Conservation (phyloP, 2,888 invertebrate genomes). For the Diaprepes abbreviatus region DNA sequence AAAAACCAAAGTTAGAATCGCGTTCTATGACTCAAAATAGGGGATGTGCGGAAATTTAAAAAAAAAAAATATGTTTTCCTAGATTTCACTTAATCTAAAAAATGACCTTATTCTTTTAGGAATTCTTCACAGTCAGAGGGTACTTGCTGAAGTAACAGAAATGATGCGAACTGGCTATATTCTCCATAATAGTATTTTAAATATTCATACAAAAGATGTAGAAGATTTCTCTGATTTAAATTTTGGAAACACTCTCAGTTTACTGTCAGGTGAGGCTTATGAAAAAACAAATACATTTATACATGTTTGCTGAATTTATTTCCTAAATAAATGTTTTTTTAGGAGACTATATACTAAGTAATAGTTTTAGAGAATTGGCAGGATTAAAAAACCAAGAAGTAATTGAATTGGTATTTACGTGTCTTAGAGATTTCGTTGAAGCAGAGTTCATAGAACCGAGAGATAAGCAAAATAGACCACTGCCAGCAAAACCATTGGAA, state of each 20-base stretch:
- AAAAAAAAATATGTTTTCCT: no score
- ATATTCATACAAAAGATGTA: conserved; percentile 74
- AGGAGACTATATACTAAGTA: no score
- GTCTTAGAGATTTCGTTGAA: conserved; percentile 88
- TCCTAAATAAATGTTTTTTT: no score
- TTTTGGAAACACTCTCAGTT: conserved; percentile 94
- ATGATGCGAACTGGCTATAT: conserved; percentile 95
- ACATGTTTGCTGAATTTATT: no score
- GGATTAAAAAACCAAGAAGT: conserved; percentile 82
- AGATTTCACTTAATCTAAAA: no score
- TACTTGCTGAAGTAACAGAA: conserved; percentile 93
- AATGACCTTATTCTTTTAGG: no score
- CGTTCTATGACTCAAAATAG: no score
- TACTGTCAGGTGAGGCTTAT: conserved; percentile 34
- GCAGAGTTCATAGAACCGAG: conserved; percentile 88
- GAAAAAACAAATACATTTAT: no score
- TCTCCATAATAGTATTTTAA: conserved; percentile 83
- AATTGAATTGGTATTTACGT: conserved; percentile 88
- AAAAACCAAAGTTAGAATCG: no score
- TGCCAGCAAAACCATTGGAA: conserved; percentile 82
- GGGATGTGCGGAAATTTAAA: no score
- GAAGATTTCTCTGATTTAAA: conserved; percentile 79
- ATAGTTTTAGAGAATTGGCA: conserved; percentile 88
- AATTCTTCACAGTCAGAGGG: conserved; percentile 87
- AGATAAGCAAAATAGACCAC: conserved; percentile 85